Conservation (phyloP, 1,140 invertebrate genomes). For the Holcopasites calliopsidis region DNA sequence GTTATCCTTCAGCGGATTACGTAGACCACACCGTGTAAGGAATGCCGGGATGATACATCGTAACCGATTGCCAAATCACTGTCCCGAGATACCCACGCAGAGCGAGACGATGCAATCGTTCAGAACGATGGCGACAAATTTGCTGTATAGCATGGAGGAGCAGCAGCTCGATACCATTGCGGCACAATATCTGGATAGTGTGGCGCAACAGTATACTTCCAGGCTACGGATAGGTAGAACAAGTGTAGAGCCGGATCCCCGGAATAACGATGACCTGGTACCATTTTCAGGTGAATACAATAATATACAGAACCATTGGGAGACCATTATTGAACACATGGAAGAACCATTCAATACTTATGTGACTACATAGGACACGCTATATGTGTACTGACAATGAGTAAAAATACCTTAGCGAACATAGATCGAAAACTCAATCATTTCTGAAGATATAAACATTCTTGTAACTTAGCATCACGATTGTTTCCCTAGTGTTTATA, state of each 20-base stretch:
- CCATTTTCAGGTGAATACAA: constrained; percentile 44
- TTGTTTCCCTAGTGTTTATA: too few relatives aligned
- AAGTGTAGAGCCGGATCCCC: constrained; percentile 55
- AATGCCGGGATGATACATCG: constrained; percentile 53
- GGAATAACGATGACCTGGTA: constrained; percentile 65
- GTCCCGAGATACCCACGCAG: constrained; percentile 27
- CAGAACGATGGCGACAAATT: neutral
- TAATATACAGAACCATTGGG: too few relatives aligned
- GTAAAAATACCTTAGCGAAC: too few relatives aligned
- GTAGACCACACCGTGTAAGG: constrained; percentile 54
- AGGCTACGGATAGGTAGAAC: constrained; percentile 10
- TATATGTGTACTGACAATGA: too few relatives aligned
- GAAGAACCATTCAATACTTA: too few relatives aligned
- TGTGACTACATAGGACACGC: too few relatives aligned
- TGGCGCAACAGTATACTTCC: neutral
- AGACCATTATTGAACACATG: too few relatives aligned
- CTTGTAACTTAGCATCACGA: too few relatives aligned
- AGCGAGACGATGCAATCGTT: constrained; percentile 1
- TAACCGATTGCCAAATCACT: constrained; percentile 22
- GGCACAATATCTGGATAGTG: neutral
- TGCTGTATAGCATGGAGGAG: too few relatives aligned
- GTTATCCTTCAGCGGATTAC: constrained; percentile 43
- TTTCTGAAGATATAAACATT: too few relatives aligned
- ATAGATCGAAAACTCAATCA: too few relatives aligned
- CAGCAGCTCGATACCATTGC: too few relatives aligned